These are phyloP conservation scores for Mesocricetus auratus DNA, from an alignment of 2,113 vertebrate genomes.

Conservation along the genomic window DNA sequence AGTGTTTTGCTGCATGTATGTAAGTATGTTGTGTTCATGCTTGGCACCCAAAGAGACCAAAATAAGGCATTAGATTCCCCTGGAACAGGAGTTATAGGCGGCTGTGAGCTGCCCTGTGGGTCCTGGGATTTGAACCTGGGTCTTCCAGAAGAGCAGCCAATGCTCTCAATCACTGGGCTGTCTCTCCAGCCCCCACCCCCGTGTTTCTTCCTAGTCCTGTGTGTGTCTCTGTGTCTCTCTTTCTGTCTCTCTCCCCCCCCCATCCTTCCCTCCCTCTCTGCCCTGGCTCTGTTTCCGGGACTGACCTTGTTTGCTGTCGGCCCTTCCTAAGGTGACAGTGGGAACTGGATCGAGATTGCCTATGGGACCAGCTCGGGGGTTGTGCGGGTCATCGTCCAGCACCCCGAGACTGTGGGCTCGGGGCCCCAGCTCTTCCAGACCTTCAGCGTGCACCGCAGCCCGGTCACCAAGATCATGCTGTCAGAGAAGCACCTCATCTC, in stretches of 20 bases:
- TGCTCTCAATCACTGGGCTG: no score
- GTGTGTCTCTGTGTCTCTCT: no score
- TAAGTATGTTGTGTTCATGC: background rate
- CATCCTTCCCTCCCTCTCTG: background rate
- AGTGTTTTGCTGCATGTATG: background rate
- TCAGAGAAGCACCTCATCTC: slow-evolving; percentile 96
- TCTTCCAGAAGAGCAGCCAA: background rate
- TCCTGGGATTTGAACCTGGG: background rate
- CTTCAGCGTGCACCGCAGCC: slow-evolving; percentile 95
- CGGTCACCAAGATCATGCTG: slow-evolving; percentile 95
- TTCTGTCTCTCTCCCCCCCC: background rate
- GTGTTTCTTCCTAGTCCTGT: background rate
- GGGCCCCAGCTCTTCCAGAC: slow-evolving; percentile 97
- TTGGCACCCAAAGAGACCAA: background rate
- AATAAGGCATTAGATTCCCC: background rate
- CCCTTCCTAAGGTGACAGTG: slow-evolving; percentile 91
- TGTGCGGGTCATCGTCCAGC: slow-evolving; percentile 95
- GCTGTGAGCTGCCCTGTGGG: no score
- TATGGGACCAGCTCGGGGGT: slow-evolving; percentile 94
- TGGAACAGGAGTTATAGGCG: background rate
- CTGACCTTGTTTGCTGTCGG: background rate
- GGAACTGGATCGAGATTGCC: slow-evolving; percentile 97
- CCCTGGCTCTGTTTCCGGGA: background rate
- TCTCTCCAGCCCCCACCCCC: background rate
- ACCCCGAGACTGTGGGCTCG: slow-evolving; percentile 95